These are phyloP conservation scores for Neoarius graeffei DNA, from an alignment of 2,113 vertebrate genomes.

Conservation along the genomic window DNA sequence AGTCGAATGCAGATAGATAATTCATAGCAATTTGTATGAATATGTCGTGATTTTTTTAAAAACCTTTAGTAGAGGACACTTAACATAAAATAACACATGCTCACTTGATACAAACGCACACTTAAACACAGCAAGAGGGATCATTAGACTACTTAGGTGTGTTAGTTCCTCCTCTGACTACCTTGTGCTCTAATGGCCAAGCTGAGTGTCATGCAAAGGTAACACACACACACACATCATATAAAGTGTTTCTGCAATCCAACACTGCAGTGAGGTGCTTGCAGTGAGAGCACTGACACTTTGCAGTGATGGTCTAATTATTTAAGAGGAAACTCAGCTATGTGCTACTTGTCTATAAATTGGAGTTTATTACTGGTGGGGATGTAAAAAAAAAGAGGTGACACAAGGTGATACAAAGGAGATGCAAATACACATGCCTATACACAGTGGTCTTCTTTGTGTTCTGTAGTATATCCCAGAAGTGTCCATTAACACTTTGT, in stretches of 20 bases:
- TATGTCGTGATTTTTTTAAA: neutral
- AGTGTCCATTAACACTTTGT: no score
- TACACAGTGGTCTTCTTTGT: neutral
- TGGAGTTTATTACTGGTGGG: constrained; percentile 75
- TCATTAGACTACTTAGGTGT: neutral
- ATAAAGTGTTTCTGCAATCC: constrained; percentile 57
- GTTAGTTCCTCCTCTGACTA: constrained; percentile 36
- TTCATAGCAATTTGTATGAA: neutral
- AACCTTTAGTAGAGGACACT: neutral
- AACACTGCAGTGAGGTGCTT: constrained; percentile 74
- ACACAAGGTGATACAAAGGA: constrained; percentile 54
- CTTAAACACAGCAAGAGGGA: neutral
- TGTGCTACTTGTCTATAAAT: constrained; percentile 82
- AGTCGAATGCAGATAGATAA: neutral
- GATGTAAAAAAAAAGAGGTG: neutral
- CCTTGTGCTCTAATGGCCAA: constrained; percentile 49
- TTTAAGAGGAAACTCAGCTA: constrained; percentile 76
- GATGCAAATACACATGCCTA: constrained; percentile 27
- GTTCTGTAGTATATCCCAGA: constrained; percentile 1
- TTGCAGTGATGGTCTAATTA: constrained; percentile 68
- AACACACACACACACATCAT: constrained; percentile 19
- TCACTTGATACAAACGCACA: neutral
- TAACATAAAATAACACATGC: neutral
- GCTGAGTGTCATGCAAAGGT: constrained; percentile 26
- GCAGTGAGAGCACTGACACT: constrained; percentile 67